Base-by-base conservation (phyloP, 2,797 vertebrate genomes). In the Pangasius sanitwongsei region DNA sequence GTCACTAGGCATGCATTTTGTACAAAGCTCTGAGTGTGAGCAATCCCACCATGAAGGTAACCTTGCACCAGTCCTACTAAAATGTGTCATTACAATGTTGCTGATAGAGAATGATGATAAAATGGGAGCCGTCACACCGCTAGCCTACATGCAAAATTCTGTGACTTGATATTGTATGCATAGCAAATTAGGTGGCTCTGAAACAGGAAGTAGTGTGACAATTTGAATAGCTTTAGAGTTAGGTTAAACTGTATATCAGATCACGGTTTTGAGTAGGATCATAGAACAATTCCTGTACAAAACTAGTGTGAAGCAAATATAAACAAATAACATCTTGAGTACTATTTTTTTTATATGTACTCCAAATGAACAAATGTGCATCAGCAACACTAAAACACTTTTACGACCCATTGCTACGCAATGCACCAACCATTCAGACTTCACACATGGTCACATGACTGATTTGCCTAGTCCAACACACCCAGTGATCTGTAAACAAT, bases 381-480 rank as follows among this genome's bases (percentile, higher is more conserved):
- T 7, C 20, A 18, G 41, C 41, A 23, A 31, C 28, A 15, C 34
- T 6, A n/a, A 84, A 67, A 65, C 61, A 48, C 59, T 65, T 84
- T 31, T 20, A 34, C 5, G 13, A 63, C 34, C 37, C 5, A 15
- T 8, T 63, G 81, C 34, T 37, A n/a, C n/a, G 23, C 25, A 34
- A 2, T 83, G 6, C 34, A 50, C 50, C n/a, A 37, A 25, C 7
- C 81, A 16, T n/a, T 88, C n/a, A 63, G 61, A 37, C n/a, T 12
- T 70, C 55, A 25, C 74, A 34, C 23, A 16, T 34, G 11, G 34
- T 70, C 61, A 85, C 25, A 4, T 77, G 74, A 53, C 63, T 85
- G 48, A 44, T 85, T 89, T 86, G 63, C 63, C 37, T 31, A 83
- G 50, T 57, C 8, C 41, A 65, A 55, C 48, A 69, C 16, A 41